These are phyloP conservation scores for Myoxocephalus aenaeus DNA, from an alignment of 2,797 vertebrate genomes.

Conservation along the genomic window DNA sequence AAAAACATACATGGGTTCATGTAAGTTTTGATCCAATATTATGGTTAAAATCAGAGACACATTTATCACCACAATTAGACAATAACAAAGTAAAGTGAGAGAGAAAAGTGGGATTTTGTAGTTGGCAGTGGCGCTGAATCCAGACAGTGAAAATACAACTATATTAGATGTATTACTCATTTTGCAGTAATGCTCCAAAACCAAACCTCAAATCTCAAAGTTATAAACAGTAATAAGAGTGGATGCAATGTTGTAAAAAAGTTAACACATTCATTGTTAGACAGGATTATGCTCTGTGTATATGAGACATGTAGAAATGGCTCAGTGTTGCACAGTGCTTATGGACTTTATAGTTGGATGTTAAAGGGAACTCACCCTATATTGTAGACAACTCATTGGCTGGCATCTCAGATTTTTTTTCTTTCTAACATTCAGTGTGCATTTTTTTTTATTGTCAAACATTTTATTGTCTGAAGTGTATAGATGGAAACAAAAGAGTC, in stretches of 20 bases:
- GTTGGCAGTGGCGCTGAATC: conserved; percentile 51
- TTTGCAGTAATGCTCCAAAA: background rate
- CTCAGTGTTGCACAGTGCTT: background rate
- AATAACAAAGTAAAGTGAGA: conserved; percentile 51
- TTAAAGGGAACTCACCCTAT: background rate
- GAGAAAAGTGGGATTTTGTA: conserved; percentile 38
- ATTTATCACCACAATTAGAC: conserved; percentile 50
- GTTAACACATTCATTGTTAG: background rate
- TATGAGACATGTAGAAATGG: background rate
- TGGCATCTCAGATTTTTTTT: background rate
- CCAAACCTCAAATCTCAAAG: background rate
- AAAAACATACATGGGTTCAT: conserved; percentile 71
- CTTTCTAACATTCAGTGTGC: too few relatives aligned
- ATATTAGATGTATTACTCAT: conserved; percentile 29
- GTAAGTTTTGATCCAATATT: conserved; percentile 48
- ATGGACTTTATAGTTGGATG: background rate
- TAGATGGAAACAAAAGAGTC: background rate
- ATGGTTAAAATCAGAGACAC: conserved; percentile 52
- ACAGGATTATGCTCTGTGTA: background rate
- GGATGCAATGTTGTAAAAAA: background rate
- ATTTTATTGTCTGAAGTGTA: too few relatives aligned
- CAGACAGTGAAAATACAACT: conserved; percentile 54
- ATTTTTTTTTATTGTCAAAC: too few relatives aligned
- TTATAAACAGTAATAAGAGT: background rate
- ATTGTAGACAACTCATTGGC: background rate